phyloP scores from a whole-genome alignment of 2,797 vertebrate genomes.

The Falco novaeseelandiae region DNA sequence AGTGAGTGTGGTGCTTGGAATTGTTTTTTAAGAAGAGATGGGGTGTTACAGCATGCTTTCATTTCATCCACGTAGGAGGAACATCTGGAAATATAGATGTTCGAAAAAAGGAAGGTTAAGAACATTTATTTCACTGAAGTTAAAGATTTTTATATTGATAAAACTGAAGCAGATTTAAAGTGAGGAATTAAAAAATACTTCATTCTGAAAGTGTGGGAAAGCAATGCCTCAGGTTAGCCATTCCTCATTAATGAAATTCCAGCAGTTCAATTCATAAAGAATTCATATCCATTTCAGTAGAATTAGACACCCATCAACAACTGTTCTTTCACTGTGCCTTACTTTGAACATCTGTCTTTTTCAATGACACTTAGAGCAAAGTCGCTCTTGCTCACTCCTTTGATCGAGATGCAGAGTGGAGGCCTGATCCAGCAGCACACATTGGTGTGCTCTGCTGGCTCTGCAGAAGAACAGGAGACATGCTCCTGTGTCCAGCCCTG shows the following conservation, averaged over 20 bases:
- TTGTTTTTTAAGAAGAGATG: not conserved
- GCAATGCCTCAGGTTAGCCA: not conserved
- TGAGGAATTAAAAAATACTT: not conserved
- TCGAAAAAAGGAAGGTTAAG: not conserved
- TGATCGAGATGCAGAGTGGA: not conserved
- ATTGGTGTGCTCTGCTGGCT: not conserved
- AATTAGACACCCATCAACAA: not conserved
- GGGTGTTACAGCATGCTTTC: not conserved
- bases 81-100: not conserved
- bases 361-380: not conserved
- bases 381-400: not conserved
- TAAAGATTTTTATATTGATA: not conserved
- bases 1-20: not conserved
- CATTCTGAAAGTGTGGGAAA: not conserved
- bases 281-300: not conserved
- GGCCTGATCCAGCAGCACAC: not conserved
- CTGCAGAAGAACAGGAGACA: not conserved
- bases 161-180: not conserved
- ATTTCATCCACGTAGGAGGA: not conserved
- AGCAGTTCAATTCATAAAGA: not conserved
- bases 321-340: not conserved
- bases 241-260: not conserved
- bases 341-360: not conserved
- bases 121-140: not conserved
- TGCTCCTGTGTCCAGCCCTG: not conserved